Base-by-base conservation (phyloP, 64 coral and sea anemone genomes). In the Montipora foliosa region DNA sequence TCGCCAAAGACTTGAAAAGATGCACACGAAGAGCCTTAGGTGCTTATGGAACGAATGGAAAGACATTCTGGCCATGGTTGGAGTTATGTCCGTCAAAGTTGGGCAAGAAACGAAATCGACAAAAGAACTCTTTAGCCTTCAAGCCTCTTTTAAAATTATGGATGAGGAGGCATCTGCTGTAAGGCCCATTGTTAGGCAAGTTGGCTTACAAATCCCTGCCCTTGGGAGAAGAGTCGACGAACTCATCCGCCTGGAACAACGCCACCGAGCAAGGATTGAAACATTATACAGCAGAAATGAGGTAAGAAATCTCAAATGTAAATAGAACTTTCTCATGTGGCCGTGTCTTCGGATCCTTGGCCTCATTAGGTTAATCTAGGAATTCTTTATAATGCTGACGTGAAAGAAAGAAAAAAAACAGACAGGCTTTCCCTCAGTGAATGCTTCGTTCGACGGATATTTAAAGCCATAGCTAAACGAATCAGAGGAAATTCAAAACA, bases 211-310 rank as follows among this genome's bases (percentile, higher is more conserved):
- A 16, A 11, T 19, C 9, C 61, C 15, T 12, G 72, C 47, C n/a
- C 51, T 90, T 19, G 58, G n/a, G 2, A 50, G 74, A 49, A 92
- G 89, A 47, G 66, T 87, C 12, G 44, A 74, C 9, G 25, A 88
- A 50, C 37, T 92, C 20, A 59, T 80, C 52, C 67, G 77, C 4
- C 24, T 76, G 68, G 90, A 95, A 37, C 70, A 85, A 49, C 68
- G 76, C 49, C 14, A 68, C 50, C 50, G 83, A n/a, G 60, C 8
- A 12, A 48, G 73, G 55, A 92, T 85, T 29, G 11, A 78, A 22
- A 82, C 64, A 62, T 22, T 62, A 14, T 17, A 49, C 80, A 59
- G 75, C 10, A 70, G 45, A 17, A 75, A 59, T 10, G 81, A 66
- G 70, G 71, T 77, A 22, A 77, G 70, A 8, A 45, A 20, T 49